These are phyloP conservation scores for Lithobates pipiens DNA, from an alignment of 2,797 vertebrate genomes.

Conservation along the genomic window DNA sequence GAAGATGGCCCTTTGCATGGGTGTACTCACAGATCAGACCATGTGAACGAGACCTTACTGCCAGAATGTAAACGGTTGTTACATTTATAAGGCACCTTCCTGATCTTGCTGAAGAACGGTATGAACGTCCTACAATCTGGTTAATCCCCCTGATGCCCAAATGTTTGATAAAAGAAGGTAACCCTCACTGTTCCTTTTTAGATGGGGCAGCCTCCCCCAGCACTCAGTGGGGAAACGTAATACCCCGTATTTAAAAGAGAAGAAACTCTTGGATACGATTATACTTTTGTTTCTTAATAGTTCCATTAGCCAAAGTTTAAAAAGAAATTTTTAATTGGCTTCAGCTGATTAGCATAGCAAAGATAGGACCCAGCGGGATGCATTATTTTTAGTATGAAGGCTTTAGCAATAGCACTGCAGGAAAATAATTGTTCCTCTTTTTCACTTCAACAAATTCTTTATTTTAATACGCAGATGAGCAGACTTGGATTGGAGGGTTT, in stretches of 20 bases:
- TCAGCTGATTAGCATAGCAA: constrained; percentile 12
- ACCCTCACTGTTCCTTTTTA: too few relatives aligned
- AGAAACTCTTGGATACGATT: not conserved
- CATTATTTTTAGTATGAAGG: constrained; percentile 13
- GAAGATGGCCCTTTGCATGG: too few relatives aligned
- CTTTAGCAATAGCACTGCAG: constrained; percentile 4
- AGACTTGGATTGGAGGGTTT: not conserved
- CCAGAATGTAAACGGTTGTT: not conserved
- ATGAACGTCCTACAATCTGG: too few relatives aligned
- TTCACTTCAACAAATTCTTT: not conserved
- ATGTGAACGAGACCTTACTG: too few relatives aligned
- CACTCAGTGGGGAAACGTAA: not conserved
- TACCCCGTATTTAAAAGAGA: not conserved
- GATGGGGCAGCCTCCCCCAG: too few relatives aligned
- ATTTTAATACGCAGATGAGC: not conserved
- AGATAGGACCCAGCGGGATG: not conserved
- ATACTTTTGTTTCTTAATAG: not conserved
- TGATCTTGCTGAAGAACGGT: too few relatives aligned
- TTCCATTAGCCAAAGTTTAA: not conserved
- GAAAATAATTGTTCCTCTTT: not conserved
- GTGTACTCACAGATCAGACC: too few relatives aligned
- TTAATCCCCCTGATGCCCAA: too few relatives aligned
- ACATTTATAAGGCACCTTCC: not conserved
- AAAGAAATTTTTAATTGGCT: not conserved
- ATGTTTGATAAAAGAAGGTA: too few relatives aligned